A percentile compares a stretch with the other conserved stretches of the same genome.
These are phyloP conservation scores for Anthopleura sola DNA, from an alignment of 64 coral and sea anemone species.

Conservation along the genomic window DNA sequence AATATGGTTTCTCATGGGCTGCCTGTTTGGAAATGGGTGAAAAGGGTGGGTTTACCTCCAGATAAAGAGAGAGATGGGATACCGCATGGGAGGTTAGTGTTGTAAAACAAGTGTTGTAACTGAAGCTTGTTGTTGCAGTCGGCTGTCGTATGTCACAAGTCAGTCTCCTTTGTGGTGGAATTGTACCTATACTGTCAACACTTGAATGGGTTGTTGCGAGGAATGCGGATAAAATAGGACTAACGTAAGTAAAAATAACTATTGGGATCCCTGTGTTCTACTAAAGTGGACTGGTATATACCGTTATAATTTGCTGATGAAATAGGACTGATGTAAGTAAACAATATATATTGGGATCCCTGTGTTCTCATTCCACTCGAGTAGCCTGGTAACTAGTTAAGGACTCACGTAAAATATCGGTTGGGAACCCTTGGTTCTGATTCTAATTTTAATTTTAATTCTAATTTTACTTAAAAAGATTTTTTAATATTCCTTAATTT, in stretches of 20 bases:
- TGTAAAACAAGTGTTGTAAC: not conserved
- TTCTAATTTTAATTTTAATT: too few relatives aligned
- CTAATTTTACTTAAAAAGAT: too few relatives aligned
- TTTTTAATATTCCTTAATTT: too few relatives aligned
- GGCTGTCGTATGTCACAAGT: slow-evolving; percentile 67
- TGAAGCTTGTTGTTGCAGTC: slow-evolving; percentile 5
- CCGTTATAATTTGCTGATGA: too few relatives aligned
- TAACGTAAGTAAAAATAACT: slow-evolving; percentile 36
- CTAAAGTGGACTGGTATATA: not conserved
- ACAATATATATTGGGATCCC: not conserved
- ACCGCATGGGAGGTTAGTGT: too few relatives aligned
- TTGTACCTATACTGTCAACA: slow-evolving; percentile 59
- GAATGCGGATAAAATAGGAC: slow-evolving; percentile 52
- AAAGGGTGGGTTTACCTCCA: too few relatives aligned
- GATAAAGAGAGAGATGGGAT: too few relatives aligned
- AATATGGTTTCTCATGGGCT: too few relatives aligned
- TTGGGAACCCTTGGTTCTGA: too few relatives aligned
- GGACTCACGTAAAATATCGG: too few relatives aligned
- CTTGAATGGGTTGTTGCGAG: slow-evolving; percentile 61
- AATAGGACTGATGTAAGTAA: slow-evolving; percentile 56
- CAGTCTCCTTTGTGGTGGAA: slow-evolving; percentile 70
- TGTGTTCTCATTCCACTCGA: not conserved
- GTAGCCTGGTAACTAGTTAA: not conserved
- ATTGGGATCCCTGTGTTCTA: not conserved
- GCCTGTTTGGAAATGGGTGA: too few relatives aligned